These are phyloP conservation scores for Agrilus planipennis DNA, from an alignment of 1,140 invertebrate species.

Conservation along the genomic window DNA sequence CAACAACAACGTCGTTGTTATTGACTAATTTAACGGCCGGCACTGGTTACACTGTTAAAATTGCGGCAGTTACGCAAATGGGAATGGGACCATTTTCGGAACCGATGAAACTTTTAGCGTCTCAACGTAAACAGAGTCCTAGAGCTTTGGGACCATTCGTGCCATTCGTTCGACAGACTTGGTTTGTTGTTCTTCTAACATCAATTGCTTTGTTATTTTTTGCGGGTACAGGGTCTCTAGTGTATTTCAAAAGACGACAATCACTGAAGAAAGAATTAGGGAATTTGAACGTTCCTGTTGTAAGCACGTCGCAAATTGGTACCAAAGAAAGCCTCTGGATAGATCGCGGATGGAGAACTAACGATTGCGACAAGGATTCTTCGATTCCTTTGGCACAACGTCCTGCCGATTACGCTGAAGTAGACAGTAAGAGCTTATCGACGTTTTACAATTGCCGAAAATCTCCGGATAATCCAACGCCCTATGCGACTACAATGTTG, in stretches of 20 bases:
- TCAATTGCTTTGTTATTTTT: conserved; percentile 55
- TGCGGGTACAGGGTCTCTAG: conserved; percentile 46
- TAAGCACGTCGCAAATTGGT: conserved; percentile 51
- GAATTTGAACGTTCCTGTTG: conserved; percentile 52
- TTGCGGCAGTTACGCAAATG: conserved; percentile 58
- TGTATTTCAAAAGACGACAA: conserved; percentile 51
- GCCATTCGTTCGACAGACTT: conserved; percentile 52
- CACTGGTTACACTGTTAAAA: conserved; percentile 55
- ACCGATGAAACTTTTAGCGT: conserved; percentile 36
- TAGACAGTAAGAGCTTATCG: conserved; percentile 58
- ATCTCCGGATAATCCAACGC: conserved; percentile 58
- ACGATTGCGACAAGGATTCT: conserved; percentile 53
- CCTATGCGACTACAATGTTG: conserved; percentile 70
- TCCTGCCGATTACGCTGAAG: conserved; percentile 61
- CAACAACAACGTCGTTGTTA: conserved; percentile 55
- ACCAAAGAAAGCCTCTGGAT: conserved; percentile 65
- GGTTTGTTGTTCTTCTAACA: conserved; percentile 63
- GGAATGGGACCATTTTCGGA: conserved; percentile 58
- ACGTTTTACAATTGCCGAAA: conserved; percentile 66
- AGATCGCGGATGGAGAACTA: conserved; percentile 58
- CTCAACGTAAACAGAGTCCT: conserved; percentile 28
- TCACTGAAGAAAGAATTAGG: conserved; percentile 50
- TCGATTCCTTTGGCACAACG: conserved; percentile 27
- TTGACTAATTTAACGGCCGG: conserved; percentile 60
- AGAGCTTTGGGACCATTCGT: conserved; percentile 28